Evolutionary conservation across 2,888 invertebrate species (phyloP).

Genomic region (Tiphia femorata): DNA sequence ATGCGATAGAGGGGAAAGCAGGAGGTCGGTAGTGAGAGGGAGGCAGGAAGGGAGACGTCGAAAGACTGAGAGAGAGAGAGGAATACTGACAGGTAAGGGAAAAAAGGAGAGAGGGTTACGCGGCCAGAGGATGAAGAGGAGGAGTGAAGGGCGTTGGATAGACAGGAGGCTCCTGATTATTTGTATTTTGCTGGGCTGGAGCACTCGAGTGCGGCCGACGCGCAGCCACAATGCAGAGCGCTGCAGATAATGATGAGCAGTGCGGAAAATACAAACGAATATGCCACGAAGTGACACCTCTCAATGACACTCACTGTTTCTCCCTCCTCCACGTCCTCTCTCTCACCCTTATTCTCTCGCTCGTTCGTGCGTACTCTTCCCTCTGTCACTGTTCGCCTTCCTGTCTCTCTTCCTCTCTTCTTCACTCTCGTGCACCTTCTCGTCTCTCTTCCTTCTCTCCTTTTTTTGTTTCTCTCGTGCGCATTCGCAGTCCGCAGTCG

Average conservation of each 20-base stretch:
- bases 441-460: too few relatives aligned
- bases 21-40: slow-evolving; percentile 14
- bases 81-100: slow-evolving; percentile 4
- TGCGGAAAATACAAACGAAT: slow-evolving; percentile 66
- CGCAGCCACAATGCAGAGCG: slow-evolving; percentile 51
- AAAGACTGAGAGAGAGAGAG: slow-evolving; percentile 15
- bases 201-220: slow-evolving; percentile 57
- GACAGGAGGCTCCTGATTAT: slow-evolving; percentile 51
- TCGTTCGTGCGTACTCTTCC: slow-evolving; percentile 17
- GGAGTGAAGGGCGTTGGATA: neutral
- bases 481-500: too few relatives aligned
- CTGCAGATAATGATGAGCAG: slow-evolving; percentile 51
- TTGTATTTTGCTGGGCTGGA: slow-evolving; percentile 57
- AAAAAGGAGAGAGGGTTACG: neutral
- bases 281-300: slow-evolving; percentile 70
- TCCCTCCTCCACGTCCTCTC: slow-evolving; percentile 16
- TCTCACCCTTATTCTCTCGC: slow-evolving; percentile 9
- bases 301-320: slow-evolving; percentile 60
- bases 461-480: too few relatives aligned
- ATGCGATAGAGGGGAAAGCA: slow-evolving; percentile 17
- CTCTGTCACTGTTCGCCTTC: slow-evolving; percentile 17
- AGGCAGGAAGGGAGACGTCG: slow-evolving; percentile 21
- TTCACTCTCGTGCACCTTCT: slow-evolving; percentile 12
- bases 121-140: neutral
- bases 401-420: slow-evolving; percentile 23